Conservation (phyloP, 2,797 vertebrate species). For the Acomys russatus region DNA sequence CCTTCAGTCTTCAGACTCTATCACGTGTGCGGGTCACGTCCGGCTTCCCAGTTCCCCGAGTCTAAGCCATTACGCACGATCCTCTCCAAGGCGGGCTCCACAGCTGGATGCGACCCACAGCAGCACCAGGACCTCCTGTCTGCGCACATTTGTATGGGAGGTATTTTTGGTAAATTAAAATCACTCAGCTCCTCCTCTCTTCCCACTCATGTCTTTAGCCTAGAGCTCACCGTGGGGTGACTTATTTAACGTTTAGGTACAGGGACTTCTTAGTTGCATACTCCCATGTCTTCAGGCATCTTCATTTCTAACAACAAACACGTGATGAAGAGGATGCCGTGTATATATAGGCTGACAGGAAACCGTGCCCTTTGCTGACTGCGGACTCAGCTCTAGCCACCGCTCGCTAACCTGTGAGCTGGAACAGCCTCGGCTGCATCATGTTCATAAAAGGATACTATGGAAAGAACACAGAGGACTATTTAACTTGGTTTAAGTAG, state of each 20-base stretch:
- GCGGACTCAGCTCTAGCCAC: neutral
- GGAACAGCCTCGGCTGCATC: neutral
- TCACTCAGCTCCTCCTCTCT: neutral
- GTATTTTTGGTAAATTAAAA: constrained; percentile 23
- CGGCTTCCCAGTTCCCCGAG: neutral
- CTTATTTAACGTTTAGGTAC: neutral
- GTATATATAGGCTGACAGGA: neutral
- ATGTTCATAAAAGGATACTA: constrained; percentile 49
- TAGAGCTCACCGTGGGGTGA: neutral
- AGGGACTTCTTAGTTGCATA: constrained; percentile 35
- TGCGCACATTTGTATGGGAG: neutral
- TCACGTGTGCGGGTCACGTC: neutral
- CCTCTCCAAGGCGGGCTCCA: neutral
- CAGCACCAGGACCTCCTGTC: neutral
- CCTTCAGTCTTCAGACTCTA: neutral
- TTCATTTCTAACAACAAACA: neutral
- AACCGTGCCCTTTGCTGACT: neutral
- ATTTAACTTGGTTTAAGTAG: constrained; percentile 34
- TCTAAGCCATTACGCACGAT: neutral
- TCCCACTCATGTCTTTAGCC: constrained; percentile 1
- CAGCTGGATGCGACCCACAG: neutral
- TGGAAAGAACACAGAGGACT: constrained; percentile 32
- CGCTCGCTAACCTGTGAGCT: neutral
- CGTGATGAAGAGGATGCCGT: neutral
- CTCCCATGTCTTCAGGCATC: neutral